phyloP scores from a whole-genome alignment of 2,888 invertebrate species.

The Sialis lutaria region DNA sequence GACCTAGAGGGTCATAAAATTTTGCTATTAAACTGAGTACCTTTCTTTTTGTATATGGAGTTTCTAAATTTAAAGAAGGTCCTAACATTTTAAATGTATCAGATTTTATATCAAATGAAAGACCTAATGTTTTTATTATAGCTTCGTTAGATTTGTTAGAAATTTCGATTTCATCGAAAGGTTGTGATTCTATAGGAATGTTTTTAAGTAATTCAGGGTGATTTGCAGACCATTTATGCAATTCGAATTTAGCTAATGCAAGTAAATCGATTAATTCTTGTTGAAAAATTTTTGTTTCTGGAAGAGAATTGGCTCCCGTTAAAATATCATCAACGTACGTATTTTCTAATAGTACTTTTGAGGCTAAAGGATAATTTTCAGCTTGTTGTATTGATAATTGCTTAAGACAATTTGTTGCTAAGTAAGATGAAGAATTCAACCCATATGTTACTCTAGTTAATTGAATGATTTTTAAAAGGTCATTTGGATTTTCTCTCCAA shows the following conservation, averaged over 20 bases:
- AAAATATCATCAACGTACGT: neutral
- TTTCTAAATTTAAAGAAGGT: too few species aligned
- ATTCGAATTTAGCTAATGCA: neutral
- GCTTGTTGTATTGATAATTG: neutral
- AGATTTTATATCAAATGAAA: too few species aligned
- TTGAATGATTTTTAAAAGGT: neutral
- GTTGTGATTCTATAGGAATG: too few species aligned
- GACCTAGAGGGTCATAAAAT: too few species aligned
- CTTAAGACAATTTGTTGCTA: neutral
- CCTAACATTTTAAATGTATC: too few species aligned
- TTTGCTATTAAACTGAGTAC: too few species aligned
- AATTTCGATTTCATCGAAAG: too few species aligned
- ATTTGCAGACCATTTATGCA: conserved; percentile 1
- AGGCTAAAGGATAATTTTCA: neutral
- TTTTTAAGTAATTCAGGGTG: neutral
- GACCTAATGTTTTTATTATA: too few species aligned
- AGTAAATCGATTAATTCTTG: neutral
- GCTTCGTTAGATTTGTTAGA: too few species aligned
- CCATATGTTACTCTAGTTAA: neutral
- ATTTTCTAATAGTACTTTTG: neutral
- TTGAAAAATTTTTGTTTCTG: neutral
- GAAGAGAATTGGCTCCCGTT: neutral
- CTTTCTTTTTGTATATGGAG: too few species aligned
- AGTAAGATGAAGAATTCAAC: neutral
- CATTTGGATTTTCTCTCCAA: neutral